Percentiles rank a stretch among this genome's conserved stretches.
These are phyloP conservation scores for Ailurus styani DNA, from an alignment of 2,113 vertebrate species.

Conservation along the genomic window DNA sequence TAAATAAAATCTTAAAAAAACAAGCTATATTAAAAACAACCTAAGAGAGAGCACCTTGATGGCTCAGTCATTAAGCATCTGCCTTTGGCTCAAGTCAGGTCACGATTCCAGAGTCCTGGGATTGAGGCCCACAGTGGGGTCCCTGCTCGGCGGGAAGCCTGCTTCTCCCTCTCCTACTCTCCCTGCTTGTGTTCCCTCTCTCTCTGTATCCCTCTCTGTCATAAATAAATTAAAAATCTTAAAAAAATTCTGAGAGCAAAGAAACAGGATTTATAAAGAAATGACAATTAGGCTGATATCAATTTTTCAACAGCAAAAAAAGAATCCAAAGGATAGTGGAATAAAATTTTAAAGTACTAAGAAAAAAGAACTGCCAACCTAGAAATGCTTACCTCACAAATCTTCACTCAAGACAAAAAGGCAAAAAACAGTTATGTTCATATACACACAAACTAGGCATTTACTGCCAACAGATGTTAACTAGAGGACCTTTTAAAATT, in stretches of 20 bases:
- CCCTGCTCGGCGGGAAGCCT: no score
- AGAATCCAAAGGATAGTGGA: neutral
- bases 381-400: neutral
- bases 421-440: neutral
- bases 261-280: neutral
- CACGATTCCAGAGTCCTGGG: no score
- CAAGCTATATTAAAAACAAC: neutral
- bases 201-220: no score
- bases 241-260: neutral
- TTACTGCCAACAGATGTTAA: neutral
- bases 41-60: neutral
- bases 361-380: neutral
- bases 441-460: neutral
- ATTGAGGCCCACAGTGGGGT: no score
- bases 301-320: neutral
- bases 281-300: neutral
- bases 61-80: no score
- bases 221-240: neutral
- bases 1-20: neutral
- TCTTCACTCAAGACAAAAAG: neutral
- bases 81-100: no score
- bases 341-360: conserved; percentile 4
- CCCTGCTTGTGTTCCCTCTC: no score
- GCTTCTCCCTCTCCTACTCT: no score
- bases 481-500: neutral